These are phyloP conservation scores for Liasis olivaceus DNA, from an alignment of 2,797 vertebrate species.

Conservation along the genomic window DNA sequence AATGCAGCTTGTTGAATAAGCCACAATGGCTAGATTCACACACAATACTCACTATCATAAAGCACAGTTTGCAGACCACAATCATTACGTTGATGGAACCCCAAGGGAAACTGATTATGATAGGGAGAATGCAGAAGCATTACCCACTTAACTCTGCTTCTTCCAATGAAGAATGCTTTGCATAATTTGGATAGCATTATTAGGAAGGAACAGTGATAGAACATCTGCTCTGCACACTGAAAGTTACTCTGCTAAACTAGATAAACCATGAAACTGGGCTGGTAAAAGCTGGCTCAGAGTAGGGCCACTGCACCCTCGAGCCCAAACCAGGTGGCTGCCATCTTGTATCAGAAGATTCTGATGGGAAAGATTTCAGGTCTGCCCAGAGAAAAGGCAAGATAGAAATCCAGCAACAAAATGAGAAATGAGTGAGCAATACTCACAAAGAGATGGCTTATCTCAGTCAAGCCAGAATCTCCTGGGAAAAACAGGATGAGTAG, in stretches of 20 bases:
- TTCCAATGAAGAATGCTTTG: not conserved
- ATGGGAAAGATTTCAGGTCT: constrained; percentile 1
- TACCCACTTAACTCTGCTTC: not conserved
- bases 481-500: not conserved
- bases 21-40: not conserved
- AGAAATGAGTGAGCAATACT: not conserved
- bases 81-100: not conserved
- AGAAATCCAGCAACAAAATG: not conserved
- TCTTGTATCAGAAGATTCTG: not conserved
- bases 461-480: not conserved
- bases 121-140: not conserved
- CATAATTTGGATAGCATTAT: not conserved
- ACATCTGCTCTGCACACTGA: not conserved
- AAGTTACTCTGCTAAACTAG: not conserved
- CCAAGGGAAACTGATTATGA: not conserved
- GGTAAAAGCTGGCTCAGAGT: not conserved
- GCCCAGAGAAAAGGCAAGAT: not conserved
- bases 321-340: not conserved
- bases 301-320: not conserved
- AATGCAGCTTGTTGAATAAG: not conserved
- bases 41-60: not conserved
- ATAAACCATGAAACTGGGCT: not conserved
- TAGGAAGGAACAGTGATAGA: not conserved
- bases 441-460: not conserved
- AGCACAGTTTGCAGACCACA: not conserved